Conservation (phyloP, 2,797 vertebrate genomes). For the Odontamblyopus lacepedii region DNA sequence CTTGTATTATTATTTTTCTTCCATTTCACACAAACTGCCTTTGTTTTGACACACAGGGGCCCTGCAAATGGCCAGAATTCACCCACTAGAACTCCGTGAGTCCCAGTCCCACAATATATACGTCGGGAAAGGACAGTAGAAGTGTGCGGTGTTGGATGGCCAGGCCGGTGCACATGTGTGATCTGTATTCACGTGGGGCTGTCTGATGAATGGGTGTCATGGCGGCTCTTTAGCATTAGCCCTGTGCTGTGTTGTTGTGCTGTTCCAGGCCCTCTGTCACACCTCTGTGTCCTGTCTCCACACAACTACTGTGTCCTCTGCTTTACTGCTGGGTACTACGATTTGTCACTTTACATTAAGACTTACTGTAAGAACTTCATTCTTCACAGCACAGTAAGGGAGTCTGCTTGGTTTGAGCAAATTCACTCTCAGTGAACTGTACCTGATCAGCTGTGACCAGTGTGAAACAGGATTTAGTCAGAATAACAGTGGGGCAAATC, state of each 20-base stretch:
- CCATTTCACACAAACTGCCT: too few species aligned
- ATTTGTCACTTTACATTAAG: background rate
- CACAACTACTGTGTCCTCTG: slow-evolving; percentile 8
- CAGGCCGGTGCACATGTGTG: background rate
- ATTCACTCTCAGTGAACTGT: too few species aligned
- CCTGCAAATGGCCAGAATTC: too few species aligned
- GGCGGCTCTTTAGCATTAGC: slow-evolving; percentile 68
- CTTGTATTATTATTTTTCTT: too few species aligned
- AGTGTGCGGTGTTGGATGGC: background rate
- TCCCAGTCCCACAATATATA: background rate
- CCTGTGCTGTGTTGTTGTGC: slow-evolving; percentile 48
- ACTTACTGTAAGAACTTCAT: background rate
- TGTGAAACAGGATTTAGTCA: too few species aligned
- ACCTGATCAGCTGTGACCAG: too few species aligned
- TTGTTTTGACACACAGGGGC: too few species aligned
- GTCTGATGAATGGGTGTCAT: slow-evolving; percentile 73
- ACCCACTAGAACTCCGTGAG: too few species aligned
- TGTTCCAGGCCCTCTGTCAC: slow-evolving; percentile 31
- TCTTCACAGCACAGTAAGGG: background rate
- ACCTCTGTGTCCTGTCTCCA: background rate
- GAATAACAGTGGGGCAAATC: too few species aligned
- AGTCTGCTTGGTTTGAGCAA: too few species aligned
- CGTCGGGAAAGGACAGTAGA: background rate
- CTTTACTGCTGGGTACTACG: background rate
- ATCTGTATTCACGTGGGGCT: slow-evolving; percentile 57